Evolutionary conservation across 30 jellyfish, hydroid and myxozoan genomes (phyloP).

Genomic region (Aurelia aurita complex sp. Pacific): DNA sequence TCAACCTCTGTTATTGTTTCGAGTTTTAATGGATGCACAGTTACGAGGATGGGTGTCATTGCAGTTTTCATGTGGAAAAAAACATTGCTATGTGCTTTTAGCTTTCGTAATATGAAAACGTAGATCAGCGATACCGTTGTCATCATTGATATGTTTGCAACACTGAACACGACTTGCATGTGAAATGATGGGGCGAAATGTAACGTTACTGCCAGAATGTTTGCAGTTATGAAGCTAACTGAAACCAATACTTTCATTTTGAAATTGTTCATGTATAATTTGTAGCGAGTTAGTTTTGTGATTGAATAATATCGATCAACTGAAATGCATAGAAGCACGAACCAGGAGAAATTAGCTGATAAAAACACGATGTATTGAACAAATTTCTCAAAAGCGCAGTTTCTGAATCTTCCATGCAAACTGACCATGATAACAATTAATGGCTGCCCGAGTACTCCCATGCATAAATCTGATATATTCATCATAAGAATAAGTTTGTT

Average conservation of each 20-base stretch:
- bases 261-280: conserved; percentile 7
- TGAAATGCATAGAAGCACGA: conserved; percentile 33
- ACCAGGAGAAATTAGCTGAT: conserved; percentile 41
- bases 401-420: conserved; percentile 3
- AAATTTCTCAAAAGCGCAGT: conserved; percentile 29
- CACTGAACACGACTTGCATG: conserved; percentile 21
- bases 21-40: too few species aligned
- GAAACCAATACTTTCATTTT: conserved; percentile 12
- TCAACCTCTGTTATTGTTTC: neutral
- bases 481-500: conserved; percentile 42
- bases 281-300: conserved; percentile 46
- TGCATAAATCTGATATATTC: conserved; percentile 46
- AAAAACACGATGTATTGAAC: conserved; percentile 27
- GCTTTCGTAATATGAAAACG: conserved; percentile 24
- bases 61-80: neutral
- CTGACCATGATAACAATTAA: conserved; percentile 12
- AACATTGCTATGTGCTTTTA: neutral
- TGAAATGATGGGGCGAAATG: conserved; percentile 26
- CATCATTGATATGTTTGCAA: conserved; percentile 6
- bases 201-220: neutral
- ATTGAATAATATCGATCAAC: conserved; percentile 40
- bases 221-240: conserved; percentile 15
- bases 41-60: too few species aligned
- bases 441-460: conserved; percentile 44
- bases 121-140: conserved; percentile 18